These are phyloP conservation scores for Caenorhabditis briggsae DNA, from an alignment of 1,140 invertebrate genomes.

Conservation along the genomic window DNA sequence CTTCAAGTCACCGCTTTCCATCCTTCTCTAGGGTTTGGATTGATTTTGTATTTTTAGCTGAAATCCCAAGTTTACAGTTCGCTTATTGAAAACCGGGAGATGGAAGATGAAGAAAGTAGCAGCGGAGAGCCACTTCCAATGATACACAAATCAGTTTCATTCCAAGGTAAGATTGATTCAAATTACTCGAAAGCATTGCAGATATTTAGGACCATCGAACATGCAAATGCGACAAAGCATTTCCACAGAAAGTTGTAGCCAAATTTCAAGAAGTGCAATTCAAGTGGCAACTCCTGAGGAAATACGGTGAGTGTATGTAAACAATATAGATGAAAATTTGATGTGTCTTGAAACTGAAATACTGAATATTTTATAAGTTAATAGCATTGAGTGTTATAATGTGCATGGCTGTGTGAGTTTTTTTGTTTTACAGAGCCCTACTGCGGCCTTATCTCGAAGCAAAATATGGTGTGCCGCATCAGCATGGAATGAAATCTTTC, in stretches of 20 bases:
- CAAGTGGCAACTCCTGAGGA: constrained; percentile 67
- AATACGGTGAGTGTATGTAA: constrained; percentile 59
- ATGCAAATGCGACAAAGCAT: constrained; percentile 23
- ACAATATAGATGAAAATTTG: background rate
- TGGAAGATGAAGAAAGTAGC: constrained; percentile 55
- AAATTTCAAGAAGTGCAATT: constrained; percentile 31
- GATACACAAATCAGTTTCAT: constrained; percentile 43
- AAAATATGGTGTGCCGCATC: constrained; percentile 42
- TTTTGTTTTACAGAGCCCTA: constrained; percentile 38
- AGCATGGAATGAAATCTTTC: constrained; percentile 50
- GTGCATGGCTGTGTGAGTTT: background rate
- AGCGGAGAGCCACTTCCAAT: constrained; percentile 34
- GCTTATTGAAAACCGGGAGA: constrained; percentile 39
- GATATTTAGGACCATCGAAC: constrained; percentile 7
- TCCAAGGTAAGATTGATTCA: constrained; percentile 11
- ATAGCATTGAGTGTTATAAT: background rate
- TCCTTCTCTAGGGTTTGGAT: constrained; percentile 16
- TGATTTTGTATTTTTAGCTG: background rate
- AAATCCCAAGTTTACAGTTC: constrained; percentile 14
- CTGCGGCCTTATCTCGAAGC: constrained; percentile 39
- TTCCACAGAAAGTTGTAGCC: constrained; percentile 22
- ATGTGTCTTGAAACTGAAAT: too few species aligned
- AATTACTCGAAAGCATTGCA: background rate
- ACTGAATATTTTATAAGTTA: too few species aligned
- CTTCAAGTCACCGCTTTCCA: constrained; percentile 50